A percentile compares a stretch with the other conserved stretches of the same genome.
Conservation (phyloP, 2,113 vertebrate genomes). For the Phocoena phocoena region DNA sequence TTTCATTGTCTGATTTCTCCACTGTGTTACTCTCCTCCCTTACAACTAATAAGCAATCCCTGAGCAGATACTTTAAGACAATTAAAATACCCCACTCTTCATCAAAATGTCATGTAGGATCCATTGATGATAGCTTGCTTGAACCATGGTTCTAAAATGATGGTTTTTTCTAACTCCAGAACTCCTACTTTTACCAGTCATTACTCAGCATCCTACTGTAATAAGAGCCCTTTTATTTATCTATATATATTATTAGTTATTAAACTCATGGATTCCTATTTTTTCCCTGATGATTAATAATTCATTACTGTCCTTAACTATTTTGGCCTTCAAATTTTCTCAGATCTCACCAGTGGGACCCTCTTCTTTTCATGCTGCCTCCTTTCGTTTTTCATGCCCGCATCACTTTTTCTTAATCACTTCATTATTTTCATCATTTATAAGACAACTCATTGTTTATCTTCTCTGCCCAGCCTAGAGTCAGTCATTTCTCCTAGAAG, state of each 20-base stretch:
- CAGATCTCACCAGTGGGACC: background rate
- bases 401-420: background rate
- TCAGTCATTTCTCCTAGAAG: background rate
- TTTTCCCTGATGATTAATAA: background rate
- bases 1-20: background rate
- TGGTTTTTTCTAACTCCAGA: background rate
- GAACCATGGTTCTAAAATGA: background rate
- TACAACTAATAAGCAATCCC: background rate
- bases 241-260: background rate
- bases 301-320: background rate
- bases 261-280: background rate
- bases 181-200: background rate
- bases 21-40: background rate
- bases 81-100: background rate
- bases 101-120: background rate
- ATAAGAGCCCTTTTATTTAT: background rate
- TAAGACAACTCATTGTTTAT: background rate
- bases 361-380: background rate
- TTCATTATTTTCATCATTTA: background rate
- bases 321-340: background rate
- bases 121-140: background rate
- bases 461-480: background rate
- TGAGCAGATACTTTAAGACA: background rate
- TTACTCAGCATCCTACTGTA: background rate
- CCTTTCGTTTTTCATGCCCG: background rate